A percentile compares a stretch with the other conserved stretches of the same genome.
Evolutionary conservation across 1,140 invertebrate species (phyloP).

Genomic region (Trypoxylus dichotomus): DNA sequence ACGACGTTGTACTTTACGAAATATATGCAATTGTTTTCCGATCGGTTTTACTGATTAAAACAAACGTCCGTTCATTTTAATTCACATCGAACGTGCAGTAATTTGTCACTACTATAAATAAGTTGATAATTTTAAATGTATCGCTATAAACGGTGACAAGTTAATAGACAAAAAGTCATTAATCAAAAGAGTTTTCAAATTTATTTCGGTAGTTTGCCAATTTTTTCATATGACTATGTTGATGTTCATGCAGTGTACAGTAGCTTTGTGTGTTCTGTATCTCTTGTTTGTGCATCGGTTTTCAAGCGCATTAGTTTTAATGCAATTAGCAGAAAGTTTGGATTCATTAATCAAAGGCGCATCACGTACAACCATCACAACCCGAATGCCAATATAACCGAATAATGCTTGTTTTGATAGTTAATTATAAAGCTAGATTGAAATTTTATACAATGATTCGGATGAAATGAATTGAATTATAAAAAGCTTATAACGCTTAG

Average conservation of each 20-base stretch:
- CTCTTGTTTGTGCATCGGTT: background rate
- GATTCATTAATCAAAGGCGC: background rate
- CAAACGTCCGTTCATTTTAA: background rate
- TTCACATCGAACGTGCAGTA: background rate
- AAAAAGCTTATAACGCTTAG: too few relatives aligned
- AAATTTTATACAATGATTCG: background rate
- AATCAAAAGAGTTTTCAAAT: background rate
- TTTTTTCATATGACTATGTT: background rate
- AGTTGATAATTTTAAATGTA: background rate
- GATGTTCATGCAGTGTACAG: too few relatives aligned
- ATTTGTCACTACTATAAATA: background rate
- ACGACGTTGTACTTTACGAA: too few relatives aligned
- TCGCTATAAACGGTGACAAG: background rate
- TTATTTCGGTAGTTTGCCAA: background rate
- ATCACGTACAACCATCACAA: background rate
- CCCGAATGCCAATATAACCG: background rate
- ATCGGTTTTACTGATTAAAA: background rate
- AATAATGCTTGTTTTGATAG: background rate
- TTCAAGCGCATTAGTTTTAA: background rate
- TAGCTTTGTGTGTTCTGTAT: background rate
- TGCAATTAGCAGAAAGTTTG: background rate
- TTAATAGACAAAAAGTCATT: background rate
- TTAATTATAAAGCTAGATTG: background rate
- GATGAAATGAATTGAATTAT: background rate
- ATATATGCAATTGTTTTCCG: background rate